These are phyloP conservation scores for Falcunculus frontatus DNA, from an alignment of 2,113 vertebrate species.

Conservation along the genomic window DNA sequence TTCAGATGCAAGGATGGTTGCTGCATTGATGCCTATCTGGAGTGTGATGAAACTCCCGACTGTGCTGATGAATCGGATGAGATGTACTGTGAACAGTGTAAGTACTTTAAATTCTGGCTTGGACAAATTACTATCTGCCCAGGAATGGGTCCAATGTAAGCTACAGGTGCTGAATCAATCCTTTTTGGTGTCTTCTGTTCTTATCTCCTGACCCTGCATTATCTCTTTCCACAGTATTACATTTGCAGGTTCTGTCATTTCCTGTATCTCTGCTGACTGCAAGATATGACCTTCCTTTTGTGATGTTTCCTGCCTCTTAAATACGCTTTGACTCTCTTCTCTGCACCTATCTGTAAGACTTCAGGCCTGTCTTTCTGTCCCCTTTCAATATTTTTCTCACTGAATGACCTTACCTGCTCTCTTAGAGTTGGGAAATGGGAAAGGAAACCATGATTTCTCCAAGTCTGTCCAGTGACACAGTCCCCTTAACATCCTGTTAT, in stretches of 20 bases:
- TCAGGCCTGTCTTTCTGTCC: neutral
- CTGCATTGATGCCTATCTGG: slow-evolving; percentile 84
- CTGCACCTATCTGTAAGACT: neutral
- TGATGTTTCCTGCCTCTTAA: neutral
- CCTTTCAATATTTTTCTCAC: neutral
- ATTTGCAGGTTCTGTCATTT: neutral
- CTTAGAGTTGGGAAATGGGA: neutral
- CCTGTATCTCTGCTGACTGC: neutral
- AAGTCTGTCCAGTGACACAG: neutral
- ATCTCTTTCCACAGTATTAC: neutral
- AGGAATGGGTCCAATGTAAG: neutral
- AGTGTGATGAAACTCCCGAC: slow-evolving; percentile 81
- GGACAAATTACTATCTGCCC: neutral
- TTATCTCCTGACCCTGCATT: neutral
- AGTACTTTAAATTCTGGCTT: slow-evolving; percentile 24
- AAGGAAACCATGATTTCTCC: neutral
- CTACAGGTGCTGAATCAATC: neutral
- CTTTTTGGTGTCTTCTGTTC: neutral
- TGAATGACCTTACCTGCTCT: neutral
- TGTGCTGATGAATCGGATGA: slow-evolving; percentile 88
- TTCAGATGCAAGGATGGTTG: slow-evolving; percentile 86
- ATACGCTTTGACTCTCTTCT: neutral
- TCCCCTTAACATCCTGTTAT: neutral
- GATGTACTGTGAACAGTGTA: slow-evolving; percentile 77
- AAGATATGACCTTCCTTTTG: neutral